Evolutionary conservation across 2,113 vertebrate genomes (phyloP), one percentile per base, ranked within the genome.

Genomic region (Campylorhamphus procurvoides): DNA sequence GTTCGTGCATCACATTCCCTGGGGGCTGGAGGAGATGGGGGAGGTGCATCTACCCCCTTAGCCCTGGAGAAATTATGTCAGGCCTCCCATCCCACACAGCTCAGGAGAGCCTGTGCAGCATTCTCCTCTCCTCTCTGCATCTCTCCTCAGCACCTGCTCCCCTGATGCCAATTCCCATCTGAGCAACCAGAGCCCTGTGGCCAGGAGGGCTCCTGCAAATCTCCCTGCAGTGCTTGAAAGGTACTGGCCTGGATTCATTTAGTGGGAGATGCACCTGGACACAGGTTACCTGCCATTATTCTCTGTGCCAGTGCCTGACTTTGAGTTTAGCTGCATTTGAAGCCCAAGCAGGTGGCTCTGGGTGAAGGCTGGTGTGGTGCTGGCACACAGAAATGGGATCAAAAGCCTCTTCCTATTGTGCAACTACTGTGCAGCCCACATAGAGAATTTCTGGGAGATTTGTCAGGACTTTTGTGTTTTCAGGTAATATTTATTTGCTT

Each of bases 391-490:
- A 67, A 50, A 60, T 37, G 90, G 53, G 81, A 95, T 83, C 85
- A 93, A 67, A 90, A 89, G 67, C 85, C 64, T 68, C 80, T 93
- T 97, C 96, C 92, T 93, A 83, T 96, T 97, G 94, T 77, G 83
- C 79, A 90, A 92, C 19, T 1, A 1, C 68, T 5, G 2, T 3
- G 7, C 94, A 60, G 88, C 87, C 93, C 82, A 86, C 52, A 0
- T n/a, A 77, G 59, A 27, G 68, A 87, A 94, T 94, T 94, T 93
- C 52, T 93, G 72, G 69, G 79, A 90, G 79, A 46, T 95, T 90
- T 78, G 77, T 94, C 92, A 94, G 73, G 73, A 76, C 76, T 84
- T 93, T 87, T 90, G 52, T 87, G 59, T 93, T 96, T 96, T 62
- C 69, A 89, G 84, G 72, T 89, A 91, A 75, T 82, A 63, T 95